Evolutionary conservation across 2,888 invertebrate species (phyloP).

Genomic region (Brachyopa scutellaris): DNA sequence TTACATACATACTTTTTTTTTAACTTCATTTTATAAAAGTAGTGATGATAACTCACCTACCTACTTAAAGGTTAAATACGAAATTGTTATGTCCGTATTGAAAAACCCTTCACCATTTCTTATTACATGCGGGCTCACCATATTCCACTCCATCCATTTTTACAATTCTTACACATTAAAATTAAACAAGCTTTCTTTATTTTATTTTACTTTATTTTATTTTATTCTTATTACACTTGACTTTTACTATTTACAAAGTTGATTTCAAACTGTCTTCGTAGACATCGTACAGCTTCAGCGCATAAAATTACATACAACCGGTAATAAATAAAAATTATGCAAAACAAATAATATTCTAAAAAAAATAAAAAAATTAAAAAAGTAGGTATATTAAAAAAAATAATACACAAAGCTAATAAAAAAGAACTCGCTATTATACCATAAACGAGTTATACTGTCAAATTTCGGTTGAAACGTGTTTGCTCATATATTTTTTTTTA

Average conservation of each 20-base stretch:
- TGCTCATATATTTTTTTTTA: background rate
- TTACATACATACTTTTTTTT: too few species aligned
- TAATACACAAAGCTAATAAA: too few species aligned
- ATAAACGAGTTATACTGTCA: background rate
- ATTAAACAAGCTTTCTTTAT: background rate
- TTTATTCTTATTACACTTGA: conserved; percentile 55
- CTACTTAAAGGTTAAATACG: too few species aligned
- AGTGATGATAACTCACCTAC: too few species aligned
- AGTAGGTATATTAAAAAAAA: background rate
- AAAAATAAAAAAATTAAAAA: background rate
- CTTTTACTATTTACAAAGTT: conserved; percentile 67
- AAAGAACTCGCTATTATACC: too few species aligned
- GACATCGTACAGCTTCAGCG: conserved; percentile 26
- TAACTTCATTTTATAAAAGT: too few species aligned
- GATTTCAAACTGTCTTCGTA: conserved; percentile 26
- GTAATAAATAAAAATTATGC: conserved; percentile 45
- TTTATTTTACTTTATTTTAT: conserved; percentile 35
- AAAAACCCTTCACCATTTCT: too few species aligned
- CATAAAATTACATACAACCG: conserved; percentile 39
- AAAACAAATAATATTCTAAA: conserved; percentile 11
- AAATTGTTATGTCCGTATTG: too few species aligned
- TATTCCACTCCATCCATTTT: too few species aligned
- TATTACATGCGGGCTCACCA: too few species aligned
- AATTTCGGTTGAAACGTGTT: conserved; percentile 15
- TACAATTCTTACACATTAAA: too few species aligned